Conservation (phyloP, 2,888 invertebrate genomes). For the Diploptera punctata region DNA sequence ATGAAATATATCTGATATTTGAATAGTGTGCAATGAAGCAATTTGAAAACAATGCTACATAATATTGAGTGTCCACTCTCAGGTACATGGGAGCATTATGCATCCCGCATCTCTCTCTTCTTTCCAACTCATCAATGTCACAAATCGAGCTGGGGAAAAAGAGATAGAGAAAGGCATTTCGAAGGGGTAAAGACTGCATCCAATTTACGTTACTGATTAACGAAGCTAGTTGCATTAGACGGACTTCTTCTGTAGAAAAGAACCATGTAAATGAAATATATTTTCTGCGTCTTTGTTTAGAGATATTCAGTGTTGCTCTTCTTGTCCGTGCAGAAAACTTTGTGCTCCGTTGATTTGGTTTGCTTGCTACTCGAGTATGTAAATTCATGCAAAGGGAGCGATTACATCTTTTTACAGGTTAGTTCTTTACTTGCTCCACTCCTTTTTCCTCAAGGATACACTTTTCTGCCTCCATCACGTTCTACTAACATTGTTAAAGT, state of each 20-base stretch:
- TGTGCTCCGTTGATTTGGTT: conserved; percentile 16
- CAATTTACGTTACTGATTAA: conserved; percentile 19
- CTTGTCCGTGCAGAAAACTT: neutral
- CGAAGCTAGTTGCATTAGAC: neutral
- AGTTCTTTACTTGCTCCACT: neutral
- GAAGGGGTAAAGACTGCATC: neutral
- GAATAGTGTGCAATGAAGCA: too few species aligned
- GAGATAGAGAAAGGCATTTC: too few species aligned
- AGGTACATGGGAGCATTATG: too few species aligned
- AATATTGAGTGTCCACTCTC: too few species aligned
- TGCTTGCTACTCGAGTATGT: neutral
- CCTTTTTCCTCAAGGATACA: neutral
- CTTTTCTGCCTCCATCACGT: conserved; percentile 5
- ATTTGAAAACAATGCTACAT: too few species aligned
- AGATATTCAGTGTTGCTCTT: conserved; percentile 11
- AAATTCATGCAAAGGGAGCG: conserved; percentile 17
- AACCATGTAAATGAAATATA: neutral
- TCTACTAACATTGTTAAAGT: conserved; percentile 20
- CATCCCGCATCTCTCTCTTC: too few species aligned
- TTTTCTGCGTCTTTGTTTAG: neutral
- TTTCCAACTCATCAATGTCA: too few species aligned
- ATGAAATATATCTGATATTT: too few species aligned
- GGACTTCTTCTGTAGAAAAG: neutral
- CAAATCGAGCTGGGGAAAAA: too few species aligned
- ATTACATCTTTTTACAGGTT: conserved; percentile 17